These are phyloP conservation scores for Meloidogyne floridensis DNA, from an alignment of 1,140 invertebrate species.

Conservation along the genomic window DNA sequence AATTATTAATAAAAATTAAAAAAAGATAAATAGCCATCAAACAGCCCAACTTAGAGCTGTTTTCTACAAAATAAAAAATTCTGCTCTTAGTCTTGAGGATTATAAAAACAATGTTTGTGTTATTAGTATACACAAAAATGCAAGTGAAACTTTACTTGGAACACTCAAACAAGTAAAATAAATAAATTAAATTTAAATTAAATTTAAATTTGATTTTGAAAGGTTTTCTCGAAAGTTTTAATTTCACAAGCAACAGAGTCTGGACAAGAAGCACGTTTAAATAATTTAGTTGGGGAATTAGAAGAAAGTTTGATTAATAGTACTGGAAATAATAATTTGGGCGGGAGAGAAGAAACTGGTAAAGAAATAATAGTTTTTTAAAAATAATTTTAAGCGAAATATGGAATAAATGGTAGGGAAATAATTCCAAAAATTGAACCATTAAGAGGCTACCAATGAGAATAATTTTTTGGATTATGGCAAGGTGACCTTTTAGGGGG, in stretches of 20 bases:
- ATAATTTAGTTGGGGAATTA: slow-evolving; percentile 48
- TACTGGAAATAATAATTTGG: neutral
- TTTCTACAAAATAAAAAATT: slow-evolving; percentile 58
- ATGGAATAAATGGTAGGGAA: neutral
- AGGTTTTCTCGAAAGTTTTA: neutral
- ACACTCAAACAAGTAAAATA: slow-evolving; percentile 53
- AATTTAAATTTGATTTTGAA: neutral
- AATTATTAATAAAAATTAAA: no score
- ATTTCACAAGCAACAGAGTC: neutral
- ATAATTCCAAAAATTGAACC: slow-evolving; percentile 1
- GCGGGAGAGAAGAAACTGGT: neutral
- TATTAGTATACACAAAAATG: slow-evolving; percentile 59
- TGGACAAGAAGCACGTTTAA: neutral
- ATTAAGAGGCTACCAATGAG: no score
- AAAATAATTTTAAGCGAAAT: neutral
- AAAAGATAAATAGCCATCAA: slow-evolving; percentile 18
- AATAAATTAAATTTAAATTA: neutral
- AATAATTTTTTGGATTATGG: no score
- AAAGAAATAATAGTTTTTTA: neutral
- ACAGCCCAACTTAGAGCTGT: slow-evolving; percentile 53
- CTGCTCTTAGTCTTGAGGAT: slow-evolving; percentile 52
- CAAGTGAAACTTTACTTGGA: slow-evolving; percentile 53
- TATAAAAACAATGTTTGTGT: slow-evolving; percentile 60
- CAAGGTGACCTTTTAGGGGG: no score
- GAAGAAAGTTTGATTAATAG: slow-evolving; percentile 44